These are phyloP conservation scores for Agrenia bidenticulata DNA, from an alignment of 2,888 invertebrate species.

Conservation along the genomic window DNA sequence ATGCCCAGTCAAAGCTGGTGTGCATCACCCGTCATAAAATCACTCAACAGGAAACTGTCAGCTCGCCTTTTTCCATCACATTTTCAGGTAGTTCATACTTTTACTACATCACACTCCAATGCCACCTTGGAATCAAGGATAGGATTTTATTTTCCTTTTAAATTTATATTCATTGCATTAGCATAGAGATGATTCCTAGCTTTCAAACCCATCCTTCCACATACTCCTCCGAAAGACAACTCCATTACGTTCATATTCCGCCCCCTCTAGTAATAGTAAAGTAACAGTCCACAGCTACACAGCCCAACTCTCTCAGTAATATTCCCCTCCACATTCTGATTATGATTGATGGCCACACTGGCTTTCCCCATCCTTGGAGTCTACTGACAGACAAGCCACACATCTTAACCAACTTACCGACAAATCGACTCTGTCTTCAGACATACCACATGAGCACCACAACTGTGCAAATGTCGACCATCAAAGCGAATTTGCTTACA, in stretches of 20 bases:
- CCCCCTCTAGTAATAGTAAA: too few species aligned
- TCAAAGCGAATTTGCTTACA: conserved; percentile 16
- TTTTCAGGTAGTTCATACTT: conserved; percentile 33
- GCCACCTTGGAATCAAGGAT: background rate
- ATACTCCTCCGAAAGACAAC: too few species aligned
- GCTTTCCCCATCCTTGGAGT: background rate
- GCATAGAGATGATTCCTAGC: conserved; percentile 10
- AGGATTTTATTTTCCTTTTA: background rate
- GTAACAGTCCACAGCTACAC: too few species aligned
- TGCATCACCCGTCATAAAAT: conserved; percentile 49
- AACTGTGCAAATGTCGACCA: background rate
- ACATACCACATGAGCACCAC: background rate
- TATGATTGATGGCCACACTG: conserved; percentile 7
- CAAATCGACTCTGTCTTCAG: background rate
- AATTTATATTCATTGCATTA: conserved; percentile 14
- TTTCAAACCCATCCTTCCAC: background rate
- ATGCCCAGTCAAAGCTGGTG: conserved; percentile 37
- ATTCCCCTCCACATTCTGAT: conserved; percentile 4
- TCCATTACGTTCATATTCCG: too few species aligned
- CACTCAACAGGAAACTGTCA: conserved; percentile 43
- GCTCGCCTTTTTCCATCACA: conserved; percentile 41
- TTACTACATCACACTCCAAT: background rate
- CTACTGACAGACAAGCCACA: background rate
- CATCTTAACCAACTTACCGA: background rate
- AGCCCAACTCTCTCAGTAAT: too few species aligned